phyloP scores from a whole-genome alignment of 2,797 vertebrate genomes.

The Danio aesculapii region DNA sequence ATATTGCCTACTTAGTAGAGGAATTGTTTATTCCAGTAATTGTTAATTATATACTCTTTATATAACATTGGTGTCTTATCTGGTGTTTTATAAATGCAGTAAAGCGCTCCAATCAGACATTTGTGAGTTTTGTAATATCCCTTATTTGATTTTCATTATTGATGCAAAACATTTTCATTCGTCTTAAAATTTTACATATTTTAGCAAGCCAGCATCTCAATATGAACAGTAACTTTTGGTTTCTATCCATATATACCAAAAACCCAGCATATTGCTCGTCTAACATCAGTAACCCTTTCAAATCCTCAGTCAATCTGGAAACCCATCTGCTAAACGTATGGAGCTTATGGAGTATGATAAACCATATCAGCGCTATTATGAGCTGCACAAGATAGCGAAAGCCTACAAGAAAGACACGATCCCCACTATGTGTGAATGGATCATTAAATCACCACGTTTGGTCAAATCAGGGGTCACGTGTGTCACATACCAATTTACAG shows the following conservation, averaged over 20 bases:
- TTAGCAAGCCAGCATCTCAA: background rate
- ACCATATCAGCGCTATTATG: background rate
- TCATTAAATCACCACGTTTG: conserved; percentile 1
- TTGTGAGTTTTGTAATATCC: conserved; percentile 6
- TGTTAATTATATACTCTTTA: conserved; percentile 1
- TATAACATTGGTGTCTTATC: background rate
- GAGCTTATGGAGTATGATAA: conserved; percentile 21
- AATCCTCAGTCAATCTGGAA: conserved; percentile 40
- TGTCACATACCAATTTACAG: conserved; percentile 13
- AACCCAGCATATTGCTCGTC: background rate
- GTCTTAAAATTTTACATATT: background rate
- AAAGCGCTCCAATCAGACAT: background rate
- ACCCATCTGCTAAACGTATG: conserved; percentile 28
- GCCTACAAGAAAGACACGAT: background rate
- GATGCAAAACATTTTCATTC: background rate
- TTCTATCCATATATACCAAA: conserved; percentile 14
- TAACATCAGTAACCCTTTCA: conserved; percentile 34
- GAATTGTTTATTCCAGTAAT: background rate
- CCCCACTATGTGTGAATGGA: background rate
- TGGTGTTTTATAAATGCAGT: background rate
- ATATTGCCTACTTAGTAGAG: background rate
- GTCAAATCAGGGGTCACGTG: conserved; percentile 1
- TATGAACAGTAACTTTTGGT: background rate
- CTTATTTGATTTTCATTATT: conserved; percentile 22
- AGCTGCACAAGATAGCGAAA: background rate